phyloP scores from a whole-genome alignment of 2,797 vertebrate species.

The Phoeniculus purpureus region DNA sequence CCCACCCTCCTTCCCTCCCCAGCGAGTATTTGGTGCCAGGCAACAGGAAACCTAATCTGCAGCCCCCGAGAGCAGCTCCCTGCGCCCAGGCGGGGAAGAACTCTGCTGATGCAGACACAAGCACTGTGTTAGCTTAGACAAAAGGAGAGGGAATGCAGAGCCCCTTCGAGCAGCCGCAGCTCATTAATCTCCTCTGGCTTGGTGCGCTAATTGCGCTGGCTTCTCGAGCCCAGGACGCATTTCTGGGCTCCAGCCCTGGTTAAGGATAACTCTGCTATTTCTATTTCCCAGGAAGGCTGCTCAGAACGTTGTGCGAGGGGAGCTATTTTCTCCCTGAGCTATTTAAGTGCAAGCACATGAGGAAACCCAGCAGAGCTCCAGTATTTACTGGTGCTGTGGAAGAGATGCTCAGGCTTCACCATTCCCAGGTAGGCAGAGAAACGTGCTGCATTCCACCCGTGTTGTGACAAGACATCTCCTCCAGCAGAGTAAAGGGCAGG shows the following conservation, averaged over 20 bases:
- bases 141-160: slow-evolving; percentile 50
- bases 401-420: slow-evolving; percentile 4
- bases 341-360: neutral
- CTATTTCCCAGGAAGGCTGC: neutral
- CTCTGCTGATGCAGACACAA: slow-evolving; percentile 22
- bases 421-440: slow-evolving; percentile 8
- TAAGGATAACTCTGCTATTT: slow-evolving; percentile 4
- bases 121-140: slow-evolving; percentile 18
- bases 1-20: neutral
- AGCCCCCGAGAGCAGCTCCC: neutral
- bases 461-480: neutral
- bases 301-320: neutral
- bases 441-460: neutral
- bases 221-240: slow-evolving; percentile 9
- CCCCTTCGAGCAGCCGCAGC: slow-evolving; percentile 53
- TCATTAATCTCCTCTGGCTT: slow-evolving; percentile 22
- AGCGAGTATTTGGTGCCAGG: neutral
- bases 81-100: slow-evolving; percentile 17
- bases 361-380: slow-evolving; percentile 1
- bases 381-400: slow-evolving; percentile 20
- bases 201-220: neutral
- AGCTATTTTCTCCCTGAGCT: neutral
- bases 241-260: neutral
- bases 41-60: neutral
- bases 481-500: neutral